Base-by-base conservation (phyloP, 2,797 vertebrate genomes). In the Semotilus atromaculatus region DNA sequence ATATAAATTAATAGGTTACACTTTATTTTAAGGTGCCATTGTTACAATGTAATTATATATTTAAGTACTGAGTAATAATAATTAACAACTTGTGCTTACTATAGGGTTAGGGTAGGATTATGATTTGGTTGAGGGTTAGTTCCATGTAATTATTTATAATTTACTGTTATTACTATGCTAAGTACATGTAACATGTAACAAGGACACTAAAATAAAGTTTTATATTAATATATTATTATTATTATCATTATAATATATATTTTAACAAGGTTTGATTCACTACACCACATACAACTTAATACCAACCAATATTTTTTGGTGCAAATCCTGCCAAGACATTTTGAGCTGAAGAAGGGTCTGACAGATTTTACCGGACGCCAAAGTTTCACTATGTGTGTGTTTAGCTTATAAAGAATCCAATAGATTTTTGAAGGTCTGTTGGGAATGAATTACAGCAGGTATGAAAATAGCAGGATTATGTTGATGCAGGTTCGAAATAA, bases 401-500 rank as follows among this genome's bases (percentile, higher is more conserved):
- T 81, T 81, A 70, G 43, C 45, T n/a, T n/a, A 55, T 55, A 40
- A 71, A 38, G 40, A 74, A 23, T 45, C 23, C n/a, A 72, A 38
- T 51, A 6, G 55, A n/a, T 82, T 74, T 82, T 51, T 18, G 5
- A 38, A 82, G 58, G 31, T 64, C 70, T 36, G 14, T 18, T 51
- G 53, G 64, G 51, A 64, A 76, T 58, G 26, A 72, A 86, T 80
- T 76, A 83, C 75, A 62, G 51, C 82, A 88, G 43, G 80, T 58
- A 76, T 79, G 55, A 29, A 83, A 81, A 88, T 80, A 85, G 82
- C 77, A 76, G 71, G 64, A 80, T 53, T 45, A 82, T 58, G 48
- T 83, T 86, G 67, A 78, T 68, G 87, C 81, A 85, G 53, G 77
- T 86, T 68, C 73, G 68, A 86, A 85, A 84, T 68, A 86, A 81